These are phyloP conservation scores for Rhinoraja longicauda DNA, from an alignment of 2,797 vertebrate species.

Conservation along the genomic window DNA sequence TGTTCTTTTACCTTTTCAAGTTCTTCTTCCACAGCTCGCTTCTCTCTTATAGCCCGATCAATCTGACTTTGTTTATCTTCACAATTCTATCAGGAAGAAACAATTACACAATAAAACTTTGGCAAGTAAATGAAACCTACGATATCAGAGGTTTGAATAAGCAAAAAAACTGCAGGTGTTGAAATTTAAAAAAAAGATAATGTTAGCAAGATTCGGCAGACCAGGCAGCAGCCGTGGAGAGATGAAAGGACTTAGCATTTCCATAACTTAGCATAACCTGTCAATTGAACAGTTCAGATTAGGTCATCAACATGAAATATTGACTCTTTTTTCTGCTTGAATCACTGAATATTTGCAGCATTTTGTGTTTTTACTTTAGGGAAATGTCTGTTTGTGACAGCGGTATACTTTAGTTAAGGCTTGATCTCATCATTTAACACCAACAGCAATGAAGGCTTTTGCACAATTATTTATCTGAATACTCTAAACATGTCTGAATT, in stretches of 20 bases:
- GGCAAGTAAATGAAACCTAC: neutral
- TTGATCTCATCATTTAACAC: neutral
- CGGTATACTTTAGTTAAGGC: neutral
- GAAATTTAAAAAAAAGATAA: no score
- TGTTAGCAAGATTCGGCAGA: no score
- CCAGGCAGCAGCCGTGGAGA: no score
- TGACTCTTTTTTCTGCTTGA: no score
- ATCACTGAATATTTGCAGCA: no score
- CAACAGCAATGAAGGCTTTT: neutral
- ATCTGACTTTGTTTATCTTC: slow-evolving; percentile 79
- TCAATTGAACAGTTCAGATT: no score
- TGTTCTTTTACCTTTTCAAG: slow-evolving; percentile 73
- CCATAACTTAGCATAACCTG: no score
- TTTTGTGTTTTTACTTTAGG: neutral
- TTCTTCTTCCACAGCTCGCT: slow-evolving; percentile 82
- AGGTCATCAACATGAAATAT: no score
- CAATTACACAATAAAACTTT: slow-evolving; percentile 41
- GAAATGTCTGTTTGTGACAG: neutral
- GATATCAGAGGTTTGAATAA: neutral
- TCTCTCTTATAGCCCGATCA: slow-evolving; percentile 75
- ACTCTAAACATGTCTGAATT: neutral
- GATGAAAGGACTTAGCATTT: no score
- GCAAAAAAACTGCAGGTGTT: no score
- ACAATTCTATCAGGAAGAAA: slow-evolving; percentile 68
- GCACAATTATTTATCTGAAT: neutral